A percentile compares a stretch with the other conserved stretches of the same genome.
Evolutionary conservation across 2,888 invertebrate species (phyloP).

Genomic region (Euproctis similis): DNA sequence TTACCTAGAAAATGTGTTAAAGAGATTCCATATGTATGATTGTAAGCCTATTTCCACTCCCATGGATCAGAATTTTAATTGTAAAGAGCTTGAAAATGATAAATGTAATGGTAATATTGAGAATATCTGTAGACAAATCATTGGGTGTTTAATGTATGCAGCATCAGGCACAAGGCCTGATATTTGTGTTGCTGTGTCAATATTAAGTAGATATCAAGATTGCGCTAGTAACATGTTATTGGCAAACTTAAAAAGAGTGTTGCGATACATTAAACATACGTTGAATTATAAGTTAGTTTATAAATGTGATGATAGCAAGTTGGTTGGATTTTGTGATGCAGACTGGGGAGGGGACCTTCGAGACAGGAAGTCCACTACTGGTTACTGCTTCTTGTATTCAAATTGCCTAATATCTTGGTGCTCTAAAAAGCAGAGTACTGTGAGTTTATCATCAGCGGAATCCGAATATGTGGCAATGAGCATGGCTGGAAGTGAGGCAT

Average conservation of each 20-base stretch:
- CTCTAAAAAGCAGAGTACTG: no score
- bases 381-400: background rate
- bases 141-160: background rate
- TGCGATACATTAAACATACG: conserved; percentile 9
- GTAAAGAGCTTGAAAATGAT: conserved; percentile 1
- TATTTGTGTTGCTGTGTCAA: background rate
- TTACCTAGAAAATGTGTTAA: no score
- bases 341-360: conserved; percentile 1
- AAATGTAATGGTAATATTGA: conserved; percentile 1
- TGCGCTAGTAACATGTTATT: conserved; percentile 1
- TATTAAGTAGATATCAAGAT: background rate
- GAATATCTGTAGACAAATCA: conserved; percentile 1
- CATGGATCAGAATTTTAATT: conserved; percentile 14
- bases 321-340: background rate
- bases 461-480: conserved; percentile 6
- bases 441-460: conserved; percentile 4
- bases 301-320: conserved; percentile 1
- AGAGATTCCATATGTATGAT: no score
- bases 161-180: background rate
- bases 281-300: conserved; percentile 2
- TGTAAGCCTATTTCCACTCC: conserved; percentile 9
- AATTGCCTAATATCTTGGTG: conserved; percentile 6
- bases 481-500: conserved; percentile 2
- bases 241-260: conserved; percentile 3
- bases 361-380: no score